Evolutionary conservation across 2,888 invertebrate genomes (phyloP).

Genomic region (Timandra comae): DNA sequence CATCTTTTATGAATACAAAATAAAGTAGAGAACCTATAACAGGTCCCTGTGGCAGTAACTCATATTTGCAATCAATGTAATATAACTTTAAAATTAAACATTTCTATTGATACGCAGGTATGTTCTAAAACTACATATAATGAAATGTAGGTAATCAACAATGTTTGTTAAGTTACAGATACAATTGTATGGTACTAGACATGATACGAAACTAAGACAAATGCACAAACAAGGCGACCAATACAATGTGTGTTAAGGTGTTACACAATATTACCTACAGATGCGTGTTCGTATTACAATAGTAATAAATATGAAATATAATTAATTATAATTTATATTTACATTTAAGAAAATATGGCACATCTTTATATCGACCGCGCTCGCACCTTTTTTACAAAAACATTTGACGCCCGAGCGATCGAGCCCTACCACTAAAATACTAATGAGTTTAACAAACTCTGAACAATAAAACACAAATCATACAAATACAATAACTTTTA

Average conservation of each 20-base stretch:
- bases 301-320: slow-evolving; percentile 69
- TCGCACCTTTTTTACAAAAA: slow-evolving; percentile 27
- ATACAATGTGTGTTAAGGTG: slow-evolving; percentile 58
- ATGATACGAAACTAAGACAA: slow-evolving; percentile 64
- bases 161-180: slow-evolving; percentile 28
- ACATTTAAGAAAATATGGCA: slow-evolving; percentile 76
- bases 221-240: slow-evolving; percentile 68
- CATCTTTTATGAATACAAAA: slow-evolving; percentile 7
- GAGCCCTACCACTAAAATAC: slow-evolving; percentile 44
- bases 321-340: slow-evolving; percentile 70
- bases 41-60: slow-evolving; percentile 14
- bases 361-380: slow-evolving; percentile 71
- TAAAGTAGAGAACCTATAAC: slow-evolving; percentile 6
- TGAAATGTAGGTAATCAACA: slow-evolving; percentile 33
- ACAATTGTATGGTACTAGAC: slow-evolving; percentile 35
- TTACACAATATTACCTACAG: slow-evolving; percentile 45
- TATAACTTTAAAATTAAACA: slow-evolving; percentile 25
- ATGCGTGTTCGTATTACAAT: slow-evolving; percentile 41
- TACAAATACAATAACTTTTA: not conserved
- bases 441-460: slow-evolving; percentile 30
- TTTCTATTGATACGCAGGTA: slow-evolving; percentile 24
- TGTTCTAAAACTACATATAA: slow-evolving; percentile 26
- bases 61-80: slow-evolving; percentile 17
- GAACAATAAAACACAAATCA: slow-evolving; percentile 9
- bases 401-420: slow-evolving; percentile 39